Conservation (phyloP, 2,888 invertebrate genomes). For the Ectemnius lituratus region DNA sequence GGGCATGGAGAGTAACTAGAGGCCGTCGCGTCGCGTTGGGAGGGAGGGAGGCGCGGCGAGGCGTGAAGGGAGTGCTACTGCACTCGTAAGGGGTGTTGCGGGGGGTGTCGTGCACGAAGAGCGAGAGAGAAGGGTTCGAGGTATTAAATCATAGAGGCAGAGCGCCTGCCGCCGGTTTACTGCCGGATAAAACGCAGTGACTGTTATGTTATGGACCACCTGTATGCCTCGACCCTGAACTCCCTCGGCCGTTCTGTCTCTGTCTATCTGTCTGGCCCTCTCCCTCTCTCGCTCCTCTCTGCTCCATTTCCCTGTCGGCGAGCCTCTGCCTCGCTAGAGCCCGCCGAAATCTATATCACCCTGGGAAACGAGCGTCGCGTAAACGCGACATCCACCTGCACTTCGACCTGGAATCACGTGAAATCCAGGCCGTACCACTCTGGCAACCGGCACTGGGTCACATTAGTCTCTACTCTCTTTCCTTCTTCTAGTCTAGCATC, state of each 20-base stretch:
- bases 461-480: too few relatives aligned
- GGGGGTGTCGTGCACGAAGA: conserved; percentile 37
- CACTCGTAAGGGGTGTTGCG: conserved; percentile 53
- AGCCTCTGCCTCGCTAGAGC: conserved; percentile 43
- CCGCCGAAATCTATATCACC: conserved; percentile 69
- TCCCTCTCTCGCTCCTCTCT: conserved; percentile 31
- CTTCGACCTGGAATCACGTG: too few relatives aligned
- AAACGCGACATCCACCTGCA: conserved; percentile 5
- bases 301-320: conserved; percentile 13
- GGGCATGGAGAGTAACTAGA: conserved; percentile 1
- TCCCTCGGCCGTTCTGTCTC: conserved; percentile 40
- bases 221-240: conserved; percentile 78
- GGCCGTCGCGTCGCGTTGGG: conserved; percentile 18
- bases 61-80: conserved; percentile 24
- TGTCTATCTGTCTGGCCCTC: conserved; percentile 25
- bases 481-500: too few relatives aligned
- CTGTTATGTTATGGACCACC: conserved; percentile 79
- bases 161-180: conserved; percentile 77
- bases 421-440: conserved; percentile 29
- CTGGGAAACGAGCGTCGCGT: conserved; percentile 61
- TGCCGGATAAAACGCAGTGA: conserved; percentile 78
- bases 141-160: conserved; percentile 77
- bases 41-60: conserved; percentile 2
- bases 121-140: conserved; percentile 63
- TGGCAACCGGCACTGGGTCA: not conserved